phyloP scores from a whole-genome alignment of 2,888 invertebrate species.

The Stenotaenia linearis region DNA sequence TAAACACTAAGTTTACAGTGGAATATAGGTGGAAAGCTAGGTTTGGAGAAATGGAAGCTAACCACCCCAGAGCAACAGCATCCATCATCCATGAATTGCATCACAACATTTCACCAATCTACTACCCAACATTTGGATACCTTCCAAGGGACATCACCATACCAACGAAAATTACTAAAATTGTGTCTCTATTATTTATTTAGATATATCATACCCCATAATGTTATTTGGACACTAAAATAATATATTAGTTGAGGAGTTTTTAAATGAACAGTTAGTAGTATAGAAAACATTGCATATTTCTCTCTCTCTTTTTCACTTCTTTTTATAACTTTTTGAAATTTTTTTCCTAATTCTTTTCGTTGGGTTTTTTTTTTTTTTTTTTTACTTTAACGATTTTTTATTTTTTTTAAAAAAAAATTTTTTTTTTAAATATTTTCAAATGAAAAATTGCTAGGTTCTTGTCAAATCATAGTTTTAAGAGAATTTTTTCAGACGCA shows the following conservation, averaged over 20 bases:
- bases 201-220: not conserved
- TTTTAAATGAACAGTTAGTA: not conserved
- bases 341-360: not conserved
- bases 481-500: not conserved
- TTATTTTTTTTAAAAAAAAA: not conserved
- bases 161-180: not conserved
- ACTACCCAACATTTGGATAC: slow-evolving; percentile 4
- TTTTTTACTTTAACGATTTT: not conserved
- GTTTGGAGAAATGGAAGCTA: not conserved
- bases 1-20: not conserved
- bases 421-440: too few relatives aligned
- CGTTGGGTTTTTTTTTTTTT: not conserved
- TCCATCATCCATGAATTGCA: slow-evolving; percentile 9
- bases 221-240: not conserved
- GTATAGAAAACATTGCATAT: not conserved
- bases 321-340: not conserved
- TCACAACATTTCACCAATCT: slow-evolving; percentile 3
- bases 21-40: not conserved
- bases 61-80: not conserved
- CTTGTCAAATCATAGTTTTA: not conserved
- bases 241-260: not conserved
- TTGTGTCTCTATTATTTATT: not conserved
- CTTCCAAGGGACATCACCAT: slow-evolving; percentile 9
- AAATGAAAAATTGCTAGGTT: not conserved
- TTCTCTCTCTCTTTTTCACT: slow-evolving; percentile 4